Evolutionary conservation across 2,113 vertebrate species (phyloP).

Genomic region (Piaya cayana): DNA sequence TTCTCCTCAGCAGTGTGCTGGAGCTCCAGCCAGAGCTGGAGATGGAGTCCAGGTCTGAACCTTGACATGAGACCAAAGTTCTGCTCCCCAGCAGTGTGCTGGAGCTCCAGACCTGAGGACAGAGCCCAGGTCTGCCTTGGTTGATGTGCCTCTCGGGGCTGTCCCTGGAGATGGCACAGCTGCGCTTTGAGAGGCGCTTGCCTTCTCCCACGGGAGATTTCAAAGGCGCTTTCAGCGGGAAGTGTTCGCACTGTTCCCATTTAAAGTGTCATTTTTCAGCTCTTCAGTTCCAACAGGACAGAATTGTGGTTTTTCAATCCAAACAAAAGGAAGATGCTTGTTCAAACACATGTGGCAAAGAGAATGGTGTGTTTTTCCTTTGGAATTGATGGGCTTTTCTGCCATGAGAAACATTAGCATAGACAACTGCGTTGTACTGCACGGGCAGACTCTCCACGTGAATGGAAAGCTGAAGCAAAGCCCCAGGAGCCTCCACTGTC

Average conservation of each 20-base stretch:
- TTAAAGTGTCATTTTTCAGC: neutral
- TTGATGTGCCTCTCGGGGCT: accelerated
- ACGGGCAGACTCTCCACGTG: neutral
- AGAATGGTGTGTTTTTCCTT: neutral
- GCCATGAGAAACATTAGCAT: neutral
- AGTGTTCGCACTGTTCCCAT: neutral
- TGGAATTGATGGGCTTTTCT: neutral
- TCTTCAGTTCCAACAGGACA: neutral
- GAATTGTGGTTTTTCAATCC: accelerated
- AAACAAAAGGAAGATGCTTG: neutral
- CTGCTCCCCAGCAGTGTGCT: neutral
- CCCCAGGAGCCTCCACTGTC: accelerated
- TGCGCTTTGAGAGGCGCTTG: neutral
- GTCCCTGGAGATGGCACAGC: neutral
- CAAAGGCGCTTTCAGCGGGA: neutral
- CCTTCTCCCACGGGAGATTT: neutral
- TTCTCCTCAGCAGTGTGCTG: neutral
- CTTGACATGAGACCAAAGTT: neutral
- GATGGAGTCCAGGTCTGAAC: neutral
- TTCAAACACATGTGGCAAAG: neutral
- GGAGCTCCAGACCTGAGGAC: neutral
- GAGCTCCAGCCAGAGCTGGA: neutral
- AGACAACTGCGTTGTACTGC: accelerated
- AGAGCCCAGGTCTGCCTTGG: neutral
- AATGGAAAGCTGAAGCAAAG: neutral